Percentiles rank a stretch among this genome's conserved stretches.
Conservation (phyloP, 2,797 vertebrate genomes). For the Phoeniculus purpureus region DNA sequence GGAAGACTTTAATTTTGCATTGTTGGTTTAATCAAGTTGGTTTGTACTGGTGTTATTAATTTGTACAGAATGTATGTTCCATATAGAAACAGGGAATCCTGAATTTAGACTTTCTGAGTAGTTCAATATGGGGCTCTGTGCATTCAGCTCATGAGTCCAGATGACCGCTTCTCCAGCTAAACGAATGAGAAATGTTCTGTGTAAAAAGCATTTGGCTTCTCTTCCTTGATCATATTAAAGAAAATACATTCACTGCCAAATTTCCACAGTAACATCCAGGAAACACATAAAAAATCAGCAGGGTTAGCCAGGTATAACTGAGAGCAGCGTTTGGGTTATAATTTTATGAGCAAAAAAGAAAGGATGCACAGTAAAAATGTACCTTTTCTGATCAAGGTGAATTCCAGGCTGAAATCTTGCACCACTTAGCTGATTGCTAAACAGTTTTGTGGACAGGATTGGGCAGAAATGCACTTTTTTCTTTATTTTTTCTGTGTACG, state of each 20-base stretch:
- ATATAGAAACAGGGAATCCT: neutral
- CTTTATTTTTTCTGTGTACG: neutral
- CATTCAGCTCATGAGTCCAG: neutral
- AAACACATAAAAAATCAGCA: neutral
- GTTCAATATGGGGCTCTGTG: neutral
- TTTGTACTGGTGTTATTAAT: neutral
- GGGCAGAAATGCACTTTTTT: neutral
- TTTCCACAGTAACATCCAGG: neutral
- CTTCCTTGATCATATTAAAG: neutral
- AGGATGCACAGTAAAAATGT: neutral
- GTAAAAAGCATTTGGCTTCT: constrained; percentile 19
- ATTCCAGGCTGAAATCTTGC: neutral
- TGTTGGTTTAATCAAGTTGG: neutral
- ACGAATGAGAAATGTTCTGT: neutral
- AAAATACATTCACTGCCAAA: constrained; percentile 9
- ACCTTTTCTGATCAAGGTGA: neutral
- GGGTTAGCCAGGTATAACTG: neutral
- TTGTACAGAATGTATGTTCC: neutral
- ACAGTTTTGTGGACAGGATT: neutral
- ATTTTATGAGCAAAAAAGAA: neutral
- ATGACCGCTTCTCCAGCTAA: neutral
- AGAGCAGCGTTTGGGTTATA: neutral
- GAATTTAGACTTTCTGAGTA: neutral
- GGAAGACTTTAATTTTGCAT: neutral
- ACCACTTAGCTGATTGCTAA: neutral